Evolutionary conservation across 2,888 invertebrate genomes (phyloP).

Genomic region (Macrophya annulata): DNA sequence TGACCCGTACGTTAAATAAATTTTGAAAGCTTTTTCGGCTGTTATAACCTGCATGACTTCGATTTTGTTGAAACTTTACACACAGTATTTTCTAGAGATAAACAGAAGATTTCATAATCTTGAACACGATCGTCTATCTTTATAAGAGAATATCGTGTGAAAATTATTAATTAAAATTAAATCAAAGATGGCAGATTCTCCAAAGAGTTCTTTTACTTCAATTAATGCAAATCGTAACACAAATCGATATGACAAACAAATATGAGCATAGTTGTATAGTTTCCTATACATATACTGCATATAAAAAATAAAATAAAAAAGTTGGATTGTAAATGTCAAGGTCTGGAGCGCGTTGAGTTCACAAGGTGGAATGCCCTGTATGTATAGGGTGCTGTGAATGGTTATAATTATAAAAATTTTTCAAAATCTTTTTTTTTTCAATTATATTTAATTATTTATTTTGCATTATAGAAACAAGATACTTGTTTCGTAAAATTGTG

Average conservation of each 20-base stretch:
- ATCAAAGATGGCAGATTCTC: too few species aligned
- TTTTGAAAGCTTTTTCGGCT: too few species aligned
- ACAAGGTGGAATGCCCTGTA: background rate
- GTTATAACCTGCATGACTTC: too few species aligned
- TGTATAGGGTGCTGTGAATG: slow-evolving; percentile 9
- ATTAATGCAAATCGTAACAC: too few species aligned
- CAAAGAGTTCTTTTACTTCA: too few species aligned
- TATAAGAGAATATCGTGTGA: too few species aligned
- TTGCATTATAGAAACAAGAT: background rate
- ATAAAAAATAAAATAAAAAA: background rate
- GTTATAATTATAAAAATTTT: background rate
- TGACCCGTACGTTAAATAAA: too few species aligned
- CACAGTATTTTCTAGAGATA: too few species aligned
- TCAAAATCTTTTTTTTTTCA: background rate
- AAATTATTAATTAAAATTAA: too few species aligned
- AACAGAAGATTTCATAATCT: too few species aligned
- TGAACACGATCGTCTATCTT: too few species aligned
- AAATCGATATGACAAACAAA: background rate
- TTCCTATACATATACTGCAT: background rate
- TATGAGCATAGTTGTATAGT: background rate
- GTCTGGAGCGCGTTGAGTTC: background rate
- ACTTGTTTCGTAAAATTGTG: slow-evolving; percentile 41
- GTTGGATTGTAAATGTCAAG: background rate
- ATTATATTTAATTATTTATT: background rate
- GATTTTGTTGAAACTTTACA: too few species aligned